A percentile compares a stretch with the other conserved stretches of the same genome.
These are phyloP conservation scores for Lanistes nyassanus DNA, from an alignment of 1,140 invertebrate species.

Conservation along the genomic window DNA sequence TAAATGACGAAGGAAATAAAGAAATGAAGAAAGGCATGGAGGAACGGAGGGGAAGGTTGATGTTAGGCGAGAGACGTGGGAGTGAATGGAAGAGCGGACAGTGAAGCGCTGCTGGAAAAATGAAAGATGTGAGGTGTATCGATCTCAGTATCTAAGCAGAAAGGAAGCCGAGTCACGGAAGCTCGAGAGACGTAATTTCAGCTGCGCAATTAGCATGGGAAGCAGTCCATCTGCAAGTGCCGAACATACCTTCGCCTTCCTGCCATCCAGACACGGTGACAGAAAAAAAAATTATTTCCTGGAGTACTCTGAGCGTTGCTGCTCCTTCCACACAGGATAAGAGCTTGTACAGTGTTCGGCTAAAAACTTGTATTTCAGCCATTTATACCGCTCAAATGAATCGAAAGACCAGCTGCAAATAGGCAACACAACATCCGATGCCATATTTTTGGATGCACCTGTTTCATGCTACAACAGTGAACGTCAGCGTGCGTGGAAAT, in stretches of 20 bases:
- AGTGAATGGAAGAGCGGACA: conserved; percentile 3
- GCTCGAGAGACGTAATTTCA: not conserved
- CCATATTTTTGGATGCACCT: no score
- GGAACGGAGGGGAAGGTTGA: not conserved
- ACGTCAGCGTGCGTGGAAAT: no score
- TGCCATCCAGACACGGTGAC: not conserved
- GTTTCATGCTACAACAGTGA: no score
- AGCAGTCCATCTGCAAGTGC: not conserved
- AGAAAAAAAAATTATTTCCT: not conserved
- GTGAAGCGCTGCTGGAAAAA: not conserved
- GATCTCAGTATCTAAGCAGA: not conserved
- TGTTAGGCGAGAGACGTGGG: not conserved
- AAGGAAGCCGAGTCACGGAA: not conserved
- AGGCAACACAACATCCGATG: no score
- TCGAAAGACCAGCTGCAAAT: no score
- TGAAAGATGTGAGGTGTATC: not conserved
- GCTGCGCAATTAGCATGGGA: not conserved
- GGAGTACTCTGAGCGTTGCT: not conserved
- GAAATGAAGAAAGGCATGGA: not conserved
- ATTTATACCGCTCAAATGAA: no score
- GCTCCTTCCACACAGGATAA: no score
- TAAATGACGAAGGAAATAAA: not conserved
- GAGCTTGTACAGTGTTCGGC: no score
- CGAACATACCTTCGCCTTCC: conserved; percentile 1
- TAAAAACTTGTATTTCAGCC: no score